Conservation (phyloP, 2,113 vertebrate genomes). For the Lichenostomus cassidix region DNA sequence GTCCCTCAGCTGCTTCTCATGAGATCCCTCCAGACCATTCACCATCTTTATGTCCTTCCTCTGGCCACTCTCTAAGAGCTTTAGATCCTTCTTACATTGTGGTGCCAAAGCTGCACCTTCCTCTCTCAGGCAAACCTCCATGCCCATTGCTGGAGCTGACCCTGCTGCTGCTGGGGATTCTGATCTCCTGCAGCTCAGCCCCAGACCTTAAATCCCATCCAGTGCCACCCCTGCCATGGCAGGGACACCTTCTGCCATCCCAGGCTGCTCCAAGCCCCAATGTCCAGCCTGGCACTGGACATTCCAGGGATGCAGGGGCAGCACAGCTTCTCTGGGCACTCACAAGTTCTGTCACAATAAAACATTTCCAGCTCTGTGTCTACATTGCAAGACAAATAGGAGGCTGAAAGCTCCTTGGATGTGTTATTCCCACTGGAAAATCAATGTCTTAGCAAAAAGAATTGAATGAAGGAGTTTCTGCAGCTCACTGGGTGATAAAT, state of each 20-base stretch:
- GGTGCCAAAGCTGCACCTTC: neutral
- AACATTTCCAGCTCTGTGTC: neutral
- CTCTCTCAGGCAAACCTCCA: neutral
- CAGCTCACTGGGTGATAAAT: neutral
- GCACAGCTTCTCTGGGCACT: neutral
- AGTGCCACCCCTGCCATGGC: neutral
- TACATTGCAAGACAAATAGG: neutral
- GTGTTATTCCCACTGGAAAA: neutral
- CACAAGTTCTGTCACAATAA: neutral
- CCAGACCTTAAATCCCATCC: neutral
- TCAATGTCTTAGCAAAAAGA: neutral
- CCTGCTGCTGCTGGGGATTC: neutral
- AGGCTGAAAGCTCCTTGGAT: neutral
- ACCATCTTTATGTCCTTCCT: neutral
- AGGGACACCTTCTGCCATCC: neutral
- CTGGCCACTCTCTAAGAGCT: neutral
- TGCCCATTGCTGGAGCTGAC: neutral
- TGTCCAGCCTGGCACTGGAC: neutral
- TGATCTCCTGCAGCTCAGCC: neutral
- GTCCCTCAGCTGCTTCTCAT: rapidly evolving
- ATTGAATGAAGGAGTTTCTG: neutral
- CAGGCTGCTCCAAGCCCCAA: neutral
- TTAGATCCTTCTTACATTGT: neutral
- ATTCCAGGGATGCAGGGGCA: neutral
- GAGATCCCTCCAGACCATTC: neutral